These are phyloP conservation scores for Beaufortia kweichowensis DNA, from an alignment of 2,113 vertebrate species.

Conservation along the genomic window DNA sequence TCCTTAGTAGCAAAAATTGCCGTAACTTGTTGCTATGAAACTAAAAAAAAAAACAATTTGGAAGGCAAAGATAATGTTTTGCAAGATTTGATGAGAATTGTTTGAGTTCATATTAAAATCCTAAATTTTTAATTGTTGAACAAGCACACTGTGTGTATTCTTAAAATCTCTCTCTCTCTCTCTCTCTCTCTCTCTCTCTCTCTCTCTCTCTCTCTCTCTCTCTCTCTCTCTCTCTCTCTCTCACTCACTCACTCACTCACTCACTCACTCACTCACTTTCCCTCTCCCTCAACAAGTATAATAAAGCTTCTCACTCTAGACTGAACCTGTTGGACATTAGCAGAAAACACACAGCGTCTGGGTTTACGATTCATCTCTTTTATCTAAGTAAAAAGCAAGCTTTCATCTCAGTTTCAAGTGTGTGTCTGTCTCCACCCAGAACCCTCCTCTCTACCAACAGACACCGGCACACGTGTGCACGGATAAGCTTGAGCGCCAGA, in stretches of 20 bases:
- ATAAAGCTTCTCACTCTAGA: background rate
- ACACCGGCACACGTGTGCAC: conserved; percentile 41
- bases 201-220: background rate
- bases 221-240: background rate
- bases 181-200: background rate
- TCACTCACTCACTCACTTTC: background rate
- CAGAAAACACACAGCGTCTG: conserved; percentile 13
- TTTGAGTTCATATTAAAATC: no score
- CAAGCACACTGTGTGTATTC: no score
- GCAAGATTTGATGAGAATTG: no score
- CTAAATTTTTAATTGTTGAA: no score
- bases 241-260: background rate
- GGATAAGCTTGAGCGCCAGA: conserved; percentile 7
- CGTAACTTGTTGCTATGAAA: no score
- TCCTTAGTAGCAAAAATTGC: no score
- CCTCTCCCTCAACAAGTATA: background rate
- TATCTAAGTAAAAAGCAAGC: conserved; percentile 35
- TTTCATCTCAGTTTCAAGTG: conserved; percentile 44
- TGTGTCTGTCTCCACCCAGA: conserved; percentile 6
- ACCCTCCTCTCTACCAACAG: conserved; percentile 5
- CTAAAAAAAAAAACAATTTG: no score
- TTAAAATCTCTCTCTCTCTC: background rate
- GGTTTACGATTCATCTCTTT: conserved; percentile 38
- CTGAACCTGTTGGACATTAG: conserved; percentile 22
- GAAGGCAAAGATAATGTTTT: no score